Base-by-base conservation (phyloP, 2,888 invertebrate species). In the Apamea sordens region DNA sequence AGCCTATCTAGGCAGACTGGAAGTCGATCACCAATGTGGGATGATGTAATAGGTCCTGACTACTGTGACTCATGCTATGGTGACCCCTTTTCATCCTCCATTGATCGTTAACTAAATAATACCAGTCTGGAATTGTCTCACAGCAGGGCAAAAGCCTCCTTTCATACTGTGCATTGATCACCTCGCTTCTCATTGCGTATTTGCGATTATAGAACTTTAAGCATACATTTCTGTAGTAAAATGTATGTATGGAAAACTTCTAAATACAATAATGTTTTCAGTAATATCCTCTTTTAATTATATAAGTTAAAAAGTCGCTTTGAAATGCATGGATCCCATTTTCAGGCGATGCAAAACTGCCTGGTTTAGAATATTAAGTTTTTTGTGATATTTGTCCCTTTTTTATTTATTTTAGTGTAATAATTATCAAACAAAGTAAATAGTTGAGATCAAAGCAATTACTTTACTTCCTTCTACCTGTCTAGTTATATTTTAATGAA, bases 1-100 rank as follows among this genome's bases (percentile, higher is more conserved):
- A 68, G 67, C 24, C 53, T 15, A 70, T 61, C 65, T 18, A 28
- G 59, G 11, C 65, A 61, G 36, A 41, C 61, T 77, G 36, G 1
- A 61, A 77, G 61, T 70, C 65, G 28, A 28, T 50, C 11, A 10
- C 73, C 36, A 47, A 21, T 36, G 53, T 36, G 13, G 24, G 61
- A 81, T 81, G 81, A 83, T n/a, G 83, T 82, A 82, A 81, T 67
- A 65, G 50, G 28, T 56, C 70, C 61, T 70, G 59, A 69, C 13
- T n/a, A 24, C 18, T 44, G 11, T 81, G 80, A 81, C 50, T 77
- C 83, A 82, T 77, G 18, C 7, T 50, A 72, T 50, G 32, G 28
- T 81, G 77, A 82, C 77, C 81, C 44, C 15, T 67, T 81, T 81
- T 71, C 50, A 21, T 67, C 15, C 65, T 47, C 8, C 53, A 77